These are phyloP conservation scores for Ichneumoninae sp. DNA, from an alignment of 2,888 invertebrate genomes.

Conservation along the genomic window DNA sequence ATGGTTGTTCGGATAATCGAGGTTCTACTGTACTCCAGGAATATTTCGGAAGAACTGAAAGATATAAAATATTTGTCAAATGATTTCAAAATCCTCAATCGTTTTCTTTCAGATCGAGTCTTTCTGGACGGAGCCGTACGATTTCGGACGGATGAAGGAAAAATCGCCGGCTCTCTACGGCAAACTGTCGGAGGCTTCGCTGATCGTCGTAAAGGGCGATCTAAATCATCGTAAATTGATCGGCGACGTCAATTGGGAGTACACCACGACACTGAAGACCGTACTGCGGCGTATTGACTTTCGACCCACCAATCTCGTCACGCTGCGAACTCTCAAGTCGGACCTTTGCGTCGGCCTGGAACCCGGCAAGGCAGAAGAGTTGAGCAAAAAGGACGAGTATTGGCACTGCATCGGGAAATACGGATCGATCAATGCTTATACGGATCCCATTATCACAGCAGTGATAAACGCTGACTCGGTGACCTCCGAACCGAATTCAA, in stretches of 20 bases:
- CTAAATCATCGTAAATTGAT: conserved; percentile 97
- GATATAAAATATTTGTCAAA: not conserved
- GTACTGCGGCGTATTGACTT: conserved; percentile 89
- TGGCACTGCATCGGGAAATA: conserved; percentile 96
- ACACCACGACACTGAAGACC: conserved; percentile 85
- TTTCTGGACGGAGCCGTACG: conserved; percentile 96
- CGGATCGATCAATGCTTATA: conserved; percentile 88
- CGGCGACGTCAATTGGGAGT: conserved; percentile 93
- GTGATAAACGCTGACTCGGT: conserved; percentile 16
- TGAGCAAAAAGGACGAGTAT: conserved; percentile 86
- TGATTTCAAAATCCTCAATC: not conserved
- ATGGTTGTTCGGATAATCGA: too few relatives aligned
- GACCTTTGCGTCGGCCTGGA: conserved; percentile 93
- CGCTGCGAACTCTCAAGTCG: conserved; percentile 95
- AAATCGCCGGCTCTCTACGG: conserved; percentile 89
- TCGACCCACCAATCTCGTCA: conserved; percentile 92
- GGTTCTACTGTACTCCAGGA: too few relatives aligned
- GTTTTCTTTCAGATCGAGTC: conserved; percentile 85
- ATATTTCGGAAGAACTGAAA: too few relatives aligned
- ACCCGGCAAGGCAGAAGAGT: conserved; percentile 87
- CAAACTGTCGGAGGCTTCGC: conserved; percentile 88
- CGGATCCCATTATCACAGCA: conserved; percentile 39
- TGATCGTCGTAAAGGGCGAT: conserved; percentile 96
- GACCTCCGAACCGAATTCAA: not conserved
- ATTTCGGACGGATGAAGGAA: conserved; percentile 91